Conservation (phyloP, 2,797 vertebrate genomes). For the Mus minutoides region DNA sequence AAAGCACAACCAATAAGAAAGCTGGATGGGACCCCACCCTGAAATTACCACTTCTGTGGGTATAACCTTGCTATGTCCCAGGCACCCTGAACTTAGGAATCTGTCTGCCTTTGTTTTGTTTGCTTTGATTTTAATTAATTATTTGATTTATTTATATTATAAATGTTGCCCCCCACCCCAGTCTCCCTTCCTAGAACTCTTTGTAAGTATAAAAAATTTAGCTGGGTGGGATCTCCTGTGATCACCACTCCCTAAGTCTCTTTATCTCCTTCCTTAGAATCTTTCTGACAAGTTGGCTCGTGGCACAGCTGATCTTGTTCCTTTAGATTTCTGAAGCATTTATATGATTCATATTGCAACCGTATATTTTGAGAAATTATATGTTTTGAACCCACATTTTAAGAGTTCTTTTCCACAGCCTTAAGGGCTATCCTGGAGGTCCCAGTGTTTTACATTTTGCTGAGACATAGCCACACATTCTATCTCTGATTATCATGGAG, state of each 20-base stretch:
- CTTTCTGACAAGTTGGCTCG: not conserved
- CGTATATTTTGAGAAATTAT: not conserved
- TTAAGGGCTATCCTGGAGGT: not conserved
- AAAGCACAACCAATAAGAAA: not conserved
- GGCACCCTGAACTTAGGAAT: not conserved
- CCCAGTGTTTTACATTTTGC: not conserved
- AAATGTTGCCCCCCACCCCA: not conserved
- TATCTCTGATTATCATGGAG: not conserved
- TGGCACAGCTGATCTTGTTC: no score
- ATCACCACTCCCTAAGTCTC: not conserved
- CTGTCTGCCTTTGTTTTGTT: not conserved
- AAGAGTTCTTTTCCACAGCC: not conserved
- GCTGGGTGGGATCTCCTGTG: not conserved
- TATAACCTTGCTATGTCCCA: not conserved
- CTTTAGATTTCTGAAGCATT: not conserved
- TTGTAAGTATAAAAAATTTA: not conserved
- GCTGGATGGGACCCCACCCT: not conserved
- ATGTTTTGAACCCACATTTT: not conserved
- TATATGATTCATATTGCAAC: not conserved
- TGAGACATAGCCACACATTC: not conserved
- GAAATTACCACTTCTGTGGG: not conserved
- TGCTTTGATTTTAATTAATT: not conserved
- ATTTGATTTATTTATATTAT: not conserved
- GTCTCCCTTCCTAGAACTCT: not conserved
- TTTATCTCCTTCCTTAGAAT: not conserved